Percentiles rank a stretch among this genome's conserved stretches.
phyloP scores from a whole-genome alignment of 1,140 invertebrate genomes.

The Hormaphis cornu region DNA sequence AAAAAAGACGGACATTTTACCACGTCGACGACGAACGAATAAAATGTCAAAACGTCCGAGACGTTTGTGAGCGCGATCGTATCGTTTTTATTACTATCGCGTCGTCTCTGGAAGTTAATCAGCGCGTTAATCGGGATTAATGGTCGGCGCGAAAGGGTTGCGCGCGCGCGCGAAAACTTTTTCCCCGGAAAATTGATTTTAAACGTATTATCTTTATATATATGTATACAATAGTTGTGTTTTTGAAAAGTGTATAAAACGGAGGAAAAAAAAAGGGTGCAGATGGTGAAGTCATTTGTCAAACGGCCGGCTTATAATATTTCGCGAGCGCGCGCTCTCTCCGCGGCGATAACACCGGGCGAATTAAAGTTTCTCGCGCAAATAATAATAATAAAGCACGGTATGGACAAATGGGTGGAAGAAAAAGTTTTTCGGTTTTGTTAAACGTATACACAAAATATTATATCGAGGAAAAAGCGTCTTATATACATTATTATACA shows the following conservation, averaged over 20 bases:
- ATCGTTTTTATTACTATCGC: too few relatives aligned
- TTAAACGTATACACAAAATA: too few relatives aligned
- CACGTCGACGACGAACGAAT: too few relatives aligned
- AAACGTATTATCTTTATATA: not conserved
- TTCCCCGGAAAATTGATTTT: constrained; percentile 30
- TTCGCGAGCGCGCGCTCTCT: constrained; percentile 11
- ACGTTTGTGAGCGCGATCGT: too few relatives aligned
- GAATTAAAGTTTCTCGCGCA: constrained; percentile 21
- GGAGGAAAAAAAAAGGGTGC: constrained; percentile 29
- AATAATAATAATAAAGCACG: too few relatives aligned
- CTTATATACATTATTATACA: too few relatives aligned
- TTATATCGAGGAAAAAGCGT: constrained; percentile 29
- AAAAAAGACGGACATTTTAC: too few relatives aligned
- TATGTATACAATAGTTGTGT: not conserved
- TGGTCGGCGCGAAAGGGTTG: constrained; percentile 24
- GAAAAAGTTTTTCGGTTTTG: constrained; percentile 30
- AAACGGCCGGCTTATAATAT: constrained; percentile 27
- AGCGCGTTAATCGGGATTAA: constrained; percentile 32
- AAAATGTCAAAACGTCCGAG: too few relatives aligned
- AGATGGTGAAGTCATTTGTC: constrained; percentile 31
- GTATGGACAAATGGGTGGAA: not conserved
- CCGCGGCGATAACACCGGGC: constrained; percentile 31
- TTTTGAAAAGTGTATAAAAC: not conserved
- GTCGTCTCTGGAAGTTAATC: constrained; percentile 31
- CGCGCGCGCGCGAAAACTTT: constrained; percentile 8